Evolutionary conservation across 1,140 invertebrate species (phyloP).

Genomic region (Battus philenor): DNA sequence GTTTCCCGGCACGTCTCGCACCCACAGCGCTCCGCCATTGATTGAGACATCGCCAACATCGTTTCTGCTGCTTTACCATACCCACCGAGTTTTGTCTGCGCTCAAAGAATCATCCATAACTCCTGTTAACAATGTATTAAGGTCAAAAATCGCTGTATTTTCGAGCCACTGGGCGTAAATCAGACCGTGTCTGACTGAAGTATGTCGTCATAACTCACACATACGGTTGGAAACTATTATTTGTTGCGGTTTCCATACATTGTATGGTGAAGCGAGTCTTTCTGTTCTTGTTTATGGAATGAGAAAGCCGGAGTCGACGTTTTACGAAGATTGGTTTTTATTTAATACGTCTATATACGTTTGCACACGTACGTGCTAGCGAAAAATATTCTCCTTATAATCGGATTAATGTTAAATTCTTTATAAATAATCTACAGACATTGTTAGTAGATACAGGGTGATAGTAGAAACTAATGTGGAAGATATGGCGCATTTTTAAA

Average conservation of each 20-base stretch:
- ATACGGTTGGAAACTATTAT: constrained; percentile 65
- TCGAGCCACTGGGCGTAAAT: not conserved
- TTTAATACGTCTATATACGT: constrained; percentile 23
- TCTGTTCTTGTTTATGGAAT: constrained; percentile 54
- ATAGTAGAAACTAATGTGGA: too few species aligned
- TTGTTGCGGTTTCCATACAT: constrained; percentile 63
- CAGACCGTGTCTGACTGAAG: constrained; percentile 34
- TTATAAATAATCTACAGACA: too few species aligned
- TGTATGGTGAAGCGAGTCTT: constrained; percentile 58
- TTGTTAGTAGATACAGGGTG: too few species aligned
- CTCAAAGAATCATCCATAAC: not conserved
- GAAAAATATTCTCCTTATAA: too few species aligned
- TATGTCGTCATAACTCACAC: constrained; percentile 61
- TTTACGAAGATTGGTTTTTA: constrained; percentile 35
- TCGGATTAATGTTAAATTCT: too few species aligned
- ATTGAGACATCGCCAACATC: constrained; percentile 61
- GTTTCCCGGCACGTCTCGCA: constrained; percentile 55
- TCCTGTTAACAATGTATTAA: constrained; percentile 18
- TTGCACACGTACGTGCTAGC: too few species aligned
- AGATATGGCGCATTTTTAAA: too few species aligned
- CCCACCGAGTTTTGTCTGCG: constrained; percentile 22
- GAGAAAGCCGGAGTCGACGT: constrained; percentile 38
- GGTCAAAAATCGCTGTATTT: constrained; percentile 13
- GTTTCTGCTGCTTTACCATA: constrained; percentile 50
- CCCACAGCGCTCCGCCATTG: constrained; percentile 45